These are phyloP conservation scores for Andrena minutula DNA, from an alignment of 2,888 invertebrate species.

Conservation along the genomic window DNA sequence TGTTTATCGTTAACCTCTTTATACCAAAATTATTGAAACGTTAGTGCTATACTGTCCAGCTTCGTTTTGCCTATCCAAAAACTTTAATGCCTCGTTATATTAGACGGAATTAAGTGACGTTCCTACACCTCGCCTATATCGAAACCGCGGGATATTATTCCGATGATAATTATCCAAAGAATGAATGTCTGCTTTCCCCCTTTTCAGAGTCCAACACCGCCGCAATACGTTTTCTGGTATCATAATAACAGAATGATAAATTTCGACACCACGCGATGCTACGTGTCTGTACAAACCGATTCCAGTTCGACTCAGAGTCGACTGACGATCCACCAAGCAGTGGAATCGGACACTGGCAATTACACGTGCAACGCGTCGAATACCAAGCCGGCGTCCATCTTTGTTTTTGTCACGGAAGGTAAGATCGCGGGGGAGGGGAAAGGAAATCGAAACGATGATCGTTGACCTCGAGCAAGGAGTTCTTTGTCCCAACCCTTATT, in stretches of 20 bases:
- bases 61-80: background rate
- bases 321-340: slow-evolving; percentile 93
- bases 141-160: background rate
- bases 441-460: background rate
- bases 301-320: slow-evolving; percentile 95
- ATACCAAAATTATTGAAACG: background rate
- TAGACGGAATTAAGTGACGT: background rate
- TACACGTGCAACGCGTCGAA: slow-evolving; percentile 96
- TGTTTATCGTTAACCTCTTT: background rate
- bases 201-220: slow-evolving; percentile 95
- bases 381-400: slow-evolving; percentile 95
- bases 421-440: slow-evolving; percentile 62
- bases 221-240: slow-evolving; percentile 98
- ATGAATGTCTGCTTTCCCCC: background rate
- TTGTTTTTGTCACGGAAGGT: slow-evolving; percentile 96
- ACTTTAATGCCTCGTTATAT: background rate
- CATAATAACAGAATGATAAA: slow-evolving; percentile 98
- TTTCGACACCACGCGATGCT: slow-evolving; percentile 94
- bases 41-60: background rate
- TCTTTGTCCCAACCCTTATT: background rate
- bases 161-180: background rate
- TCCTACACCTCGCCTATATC: background rate
- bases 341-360: slow-evolving; percentile 95
- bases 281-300: slow-evolving; percentile 93
- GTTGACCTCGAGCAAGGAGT: too few relatives aligned